Percentiles rank a stretch among this genome's conserved stretches.
These are phyloP conservation scores for Drosophila nasuta DNA, from an alignment of 1,140 invertebrate genomes.

Conservation along the genomic window DNA sequence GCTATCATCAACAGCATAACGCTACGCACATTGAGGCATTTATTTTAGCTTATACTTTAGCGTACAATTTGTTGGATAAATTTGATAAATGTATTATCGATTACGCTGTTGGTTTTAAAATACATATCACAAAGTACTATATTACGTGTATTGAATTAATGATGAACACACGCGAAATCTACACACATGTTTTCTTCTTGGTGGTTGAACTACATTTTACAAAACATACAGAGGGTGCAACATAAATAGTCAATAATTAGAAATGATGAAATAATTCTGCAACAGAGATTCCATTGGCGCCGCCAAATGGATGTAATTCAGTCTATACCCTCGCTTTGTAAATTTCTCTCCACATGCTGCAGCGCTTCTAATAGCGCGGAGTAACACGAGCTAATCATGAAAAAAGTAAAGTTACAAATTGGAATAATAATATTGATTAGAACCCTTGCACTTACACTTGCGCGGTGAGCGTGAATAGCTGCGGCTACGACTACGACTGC, in stretches of 20 bases:
- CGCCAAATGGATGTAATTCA: slow-evolving; percentile 30
- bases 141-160: slow-evolving; percentile 14
- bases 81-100: slow-evolving; percentile 45
- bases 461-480: slow-evolving; percentile 55
- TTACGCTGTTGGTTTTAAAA: slow-evolving; percentile 51
- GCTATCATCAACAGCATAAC: slow-evolving; percentile 11
- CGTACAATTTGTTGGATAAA: slow-evolving; percentile 33
- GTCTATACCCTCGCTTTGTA: slow-evolving; percentile 37
- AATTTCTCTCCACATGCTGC: neutral
- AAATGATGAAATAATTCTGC: slow-evolving; percentile 10
- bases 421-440: neutral
- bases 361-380: slow-evolving; percentile 53
- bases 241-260: slow-evolving; percentile 25
- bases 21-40: slow-evolving; percentile 34
- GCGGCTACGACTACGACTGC: slow-evolving; percentile 32
- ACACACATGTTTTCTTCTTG: slow-evolving; percentile 34
- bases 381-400: slow-evolving; percentile 27
- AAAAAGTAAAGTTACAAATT: neutral
- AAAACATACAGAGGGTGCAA: slow-evolving; percentile 27
- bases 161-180: slow-evolving; percentile 14
- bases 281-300: slow-evolving; percentile 3
- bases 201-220: slow-evolving; percentile 33
- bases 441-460: slow-evolving; percentile 56
- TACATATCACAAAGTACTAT: slow-evolving; percentile 70
- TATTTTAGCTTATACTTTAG: slow-evolving; percentile 43